A percentile compares a stretch with the other conserved stretches of the same genome.
phyloP scores from a whole-genome alignment of 2,797 vertebrate species.

The Parambassis ranga region DNA sequence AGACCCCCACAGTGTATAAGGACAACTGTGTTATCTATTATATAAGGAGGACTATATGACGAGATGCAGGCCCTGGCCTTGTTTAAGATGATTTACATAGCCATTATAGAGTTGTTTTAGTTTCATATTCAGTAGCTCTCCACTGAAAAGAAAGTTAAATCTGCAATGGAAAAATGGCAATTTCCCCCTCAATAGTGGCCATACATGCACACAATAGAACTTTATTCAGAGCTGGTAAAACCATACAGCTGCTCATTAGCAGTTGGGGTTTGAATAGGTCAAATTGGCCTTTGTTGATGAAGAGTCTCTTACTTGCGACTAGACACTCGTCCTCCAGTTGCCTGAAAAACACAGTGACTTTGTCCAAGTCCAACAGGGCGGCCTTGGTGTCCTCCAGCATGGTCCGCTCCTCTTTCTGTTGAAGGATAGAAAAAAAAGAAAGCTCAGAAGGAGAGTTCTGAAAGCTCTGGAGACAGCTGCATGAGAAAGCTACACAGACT shows the following conservation, averaged over 20 bases:
- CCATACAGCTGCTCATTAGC: conserved; percentile 64
- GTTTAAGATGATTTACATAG: conserved; percentile 44
- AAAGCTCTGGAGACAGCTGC: conserved; percentile 22
- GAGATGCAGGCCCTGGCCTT: neutral
- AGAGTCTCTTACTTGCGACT: conserved; percentile 90
- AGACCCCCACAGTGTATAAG: no score
- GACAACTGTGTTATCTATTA: neutral
- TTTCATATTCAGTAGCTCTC: conserved; percentile 10
- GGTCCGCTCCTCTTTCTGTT: conserved; percentile 90
- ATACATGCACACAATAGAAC: conserved; percentile 47
- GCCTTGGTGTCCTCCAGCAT: conserved; percentile 96
- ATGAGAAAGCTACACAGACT: neutral
- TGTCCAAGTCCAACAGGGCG: conserved; percentile 92
- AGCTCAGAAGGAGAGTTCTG: conserved; percentile 25
- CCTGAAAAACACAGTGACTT: conserved; percentile 93
- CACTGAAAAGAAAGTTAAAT: conserved; percentile 36
- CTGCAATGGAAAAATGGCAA: conserved; percentile 29
- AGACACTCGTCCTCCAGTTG: conserved; percentile 91
- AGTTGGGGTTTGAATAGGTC: conserved; percentile 35
- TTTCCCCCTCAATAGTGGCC: conserved; percentile 30
- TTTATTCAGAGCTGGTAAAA: conserved; percentile 46
- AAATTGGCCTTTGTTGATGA: conserved; percentile 46
- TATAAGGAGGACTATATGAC: conserved; percentile 1
- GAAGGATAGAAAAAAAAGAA: conserved; percentile 14
- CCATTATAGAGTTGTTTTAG: conserved; percentile 31